phyloP scores from a whole-genome alignment of 2,797 vertebrate genomes.

The Urophycis tenuis region DNA sequence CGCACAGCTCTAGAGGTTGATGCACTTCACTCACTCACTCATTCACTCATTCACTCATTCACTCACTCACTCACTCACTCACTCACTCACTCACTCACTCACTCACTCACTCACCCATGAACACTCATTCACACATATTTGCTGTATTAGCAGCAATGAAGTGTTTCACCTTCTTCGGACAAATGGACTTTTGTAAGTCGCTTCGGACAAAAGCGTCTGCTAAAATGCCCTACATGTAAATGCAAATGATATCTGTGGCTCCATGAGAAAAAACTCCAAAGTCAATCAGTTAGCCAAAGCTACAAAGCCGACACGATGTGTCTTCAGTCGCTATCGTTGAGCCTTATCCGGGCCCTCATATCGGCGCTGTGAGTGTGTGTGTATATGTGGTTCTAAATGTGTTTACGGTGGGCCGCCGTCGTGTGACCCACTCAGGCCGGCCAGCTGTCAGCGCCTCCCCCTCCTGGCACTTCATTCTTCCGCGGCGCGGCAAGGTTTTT shows the following conservation, averaged over 20 bases:
- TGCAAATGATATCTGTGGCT: background rate
- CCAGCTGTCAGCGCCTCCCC: background rate
- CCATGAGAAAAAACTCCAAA: background rate
- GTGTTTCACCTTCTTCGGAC: too few species aligned
- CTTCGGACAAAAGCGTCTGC: too few species aligned
- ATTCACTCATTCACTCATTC: background rate
- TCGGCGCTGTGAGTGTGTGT: background rate
- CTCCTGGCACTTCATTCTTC: conserved; percentile 8
- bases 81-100: background rate
- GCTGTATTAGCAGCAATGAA: too few species aligned
- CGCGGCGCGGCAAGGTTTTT: background rate
- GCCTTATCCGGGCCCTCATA: background rate
- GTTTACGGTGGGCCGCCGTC: background rate
- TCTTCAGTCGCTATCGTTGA: background rate
- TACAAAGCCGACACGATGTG: background rate
- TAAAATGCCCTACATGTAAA: too few species aligned
- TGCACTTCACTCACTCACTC: conserved; percentile 2
- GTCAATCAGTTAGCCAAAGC: background rate
- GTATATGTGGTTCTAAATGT: background rate
- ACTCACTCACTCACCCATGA: background rate
- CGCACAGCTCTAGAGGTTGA: background rate
- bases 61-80: conserved; percentile 25
- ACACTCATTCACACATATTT: conserved; percentile 9
- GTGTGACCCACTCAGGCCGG: background rate
- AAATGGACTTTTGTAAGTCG: too few species aligned